Evolutionary conservation across 2,797 vertebrate genomes (phyloP).

Genomic region (Cyprinodon diabolis): DNA sequence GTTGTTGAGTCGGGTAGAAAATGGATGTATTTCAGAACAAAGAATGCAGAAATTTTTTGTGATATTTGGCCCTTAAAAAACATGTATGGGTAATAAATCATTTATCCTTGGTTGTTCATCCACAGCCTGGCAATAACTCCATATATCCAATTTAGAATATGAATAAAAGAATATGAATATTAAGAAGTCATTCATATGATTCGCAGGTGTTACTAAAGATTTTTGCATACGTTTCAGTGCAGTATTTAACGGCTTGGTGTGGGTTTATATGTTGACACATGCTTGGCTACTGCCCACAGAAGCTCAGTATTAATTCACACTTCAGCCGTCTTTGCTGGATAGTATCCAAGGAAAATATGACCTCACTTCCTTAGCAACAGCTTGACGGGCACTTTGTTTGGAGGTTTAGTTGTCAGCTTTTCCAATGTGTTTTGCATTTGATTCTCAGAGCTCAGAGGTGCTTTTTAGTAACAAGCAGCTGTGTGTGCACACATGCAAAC

Average conservation of each 20-base stretch:
- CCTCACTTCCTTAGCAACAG: constrained; percentile 75
- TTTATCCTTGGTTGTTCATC: background rate
- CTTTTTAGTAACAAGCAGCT: constrained; percentile 33
- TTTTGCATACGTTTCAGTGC: constrained; percentile 30
- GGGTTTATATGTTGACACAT: constrained; percentile 46
- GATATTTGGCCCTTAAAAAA: background rate
- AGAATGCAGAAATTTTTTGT: background rate
- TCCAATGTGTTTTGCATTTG: constrained; percentile 66
- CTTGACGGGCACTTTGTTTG: constrained; percentile 73
- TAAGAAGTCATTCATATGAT: constrained; percentile 30
- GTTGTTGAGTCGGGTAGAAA: background rate
- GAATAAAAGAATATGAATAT: background rate
- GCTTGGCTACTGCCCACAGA: constrained; percentile 69
- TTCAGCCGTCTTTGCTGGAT: constrained; percentile 56
- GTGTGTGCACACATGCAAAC: constrained; percentile 15
- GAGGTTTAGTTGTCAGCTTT: constrained; percentile 71
- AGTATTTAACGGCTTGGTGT: constrained; percentile 40
- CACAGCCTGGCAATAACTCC: constrained; percentile 4
- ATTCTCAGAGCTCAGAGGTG: constrained; percentile 40
- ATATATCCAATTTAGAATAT: background rate
- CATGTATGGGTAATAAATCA: too few species aligned
- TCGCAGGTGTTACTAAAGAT: constrained; percentile 27
- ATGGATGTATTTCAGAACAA: background rate
- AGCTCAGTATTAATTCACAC: constrained; percentile 71
- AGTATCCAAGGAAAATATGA: constrained; percentile 76